Percentiles rank a stretch among this genome's conserved stretches.
Evolutionary conservation across 2,113 vertebrate species (phyloP).

Genomic region (Aleadryas rufinucha): DNA sequence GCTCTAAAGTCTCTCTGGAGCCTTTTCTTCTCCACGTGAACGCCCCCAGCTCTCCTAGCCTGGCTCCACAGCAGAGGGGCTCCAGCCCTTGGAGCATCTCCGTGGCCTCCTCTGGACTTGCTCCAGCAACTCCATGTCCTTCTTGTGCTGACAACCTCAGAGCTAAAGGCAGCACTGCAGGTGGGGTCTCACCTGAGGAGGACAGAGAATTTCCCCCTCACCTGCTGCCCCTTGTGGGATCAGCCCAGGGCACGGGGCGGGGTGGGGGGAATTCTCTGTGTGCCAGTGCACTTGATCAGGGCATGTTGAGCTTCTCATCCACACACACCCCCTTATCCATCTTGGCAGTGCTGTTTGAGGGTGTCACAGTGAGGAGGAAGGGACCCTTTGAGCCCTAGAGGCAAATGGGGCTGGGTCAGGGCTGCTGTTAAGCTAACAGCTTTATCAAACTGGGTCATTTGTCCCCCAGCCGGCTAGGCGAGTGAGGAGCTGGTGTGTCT

Average conservation of each 20-base stretch:
- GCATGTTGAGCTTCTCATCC: background rate
- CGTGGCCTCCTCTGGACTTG: background rate
- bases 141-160: background rate
- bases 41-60: background rate
- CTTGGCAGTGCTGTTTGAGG: background rate
- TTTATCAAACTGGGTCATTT: background rate
- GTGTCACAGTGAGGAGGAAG: background rate
- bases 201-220: background rate
- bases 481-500: background rate
- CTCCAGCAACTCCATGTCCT: background rate
- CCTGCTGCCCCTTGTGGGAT: background rate
- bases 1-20: background rate
- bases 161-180: background rate
- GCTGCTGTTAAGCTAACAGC: background rate
- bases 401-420: background rate
- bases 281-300: background rate
- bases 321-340: background rate
- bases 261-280: no score
- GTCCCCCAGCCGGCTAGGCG: rapidly evolving
- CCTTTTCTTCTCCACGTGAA: background rate
- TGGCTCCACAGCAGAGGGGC: background rate
- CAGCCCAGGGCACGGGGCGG: background rate
- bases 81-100: background rate
- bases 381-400: background rate
- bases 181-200: background rate